phyloP scores from a whole-genome alignment of 2,888 invertebrate species.

The Tupiocoris notatus region DNA sequence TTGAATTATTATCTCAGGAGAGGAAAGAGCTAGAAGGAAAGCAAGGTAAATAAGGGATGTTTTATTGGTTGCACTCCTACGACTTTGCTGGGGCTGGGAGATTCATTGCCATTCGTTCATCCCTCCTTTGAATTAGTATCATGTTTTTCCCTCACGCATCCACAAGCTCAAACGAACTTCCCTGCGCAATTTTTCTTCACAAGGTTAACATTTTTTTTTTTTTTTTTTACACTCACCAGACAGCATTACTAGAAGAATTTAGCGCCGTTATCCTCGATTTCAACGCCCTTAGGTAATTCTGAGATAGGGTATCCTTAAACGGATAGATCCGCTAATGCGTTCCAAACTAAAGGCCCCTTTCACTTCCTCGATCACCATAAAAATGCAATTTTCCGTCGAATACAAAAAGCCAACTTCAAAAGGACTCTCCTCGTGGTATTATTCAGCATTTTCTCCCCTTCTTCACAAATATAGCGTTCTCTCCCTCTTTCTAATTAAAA shows the following conservation, averaged over 20 bases:
- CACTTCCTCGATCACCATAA: conserved; percentile 7
- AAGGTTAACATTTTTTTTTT: conserved; percentile 12
- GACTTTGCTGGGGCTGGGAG: not conserved
- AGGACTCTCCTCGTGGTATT: not conserved
- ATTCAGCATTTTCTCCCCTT: not conserved
- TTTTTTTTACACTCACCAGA: not conserved
- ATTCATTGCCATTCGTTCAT: conserved; percentile 34
- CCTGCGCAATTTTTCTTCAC: not conserved
- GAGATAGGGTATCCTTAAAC: not conserved
- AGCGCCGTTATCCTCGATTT: not conserved
- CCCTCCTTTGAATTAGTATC: conserved; percentile 16
- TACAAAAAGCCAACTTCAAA: not conserved
- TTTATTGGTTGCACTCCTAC: conserved; percentile 25
- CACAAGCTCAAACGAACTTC: too few relatives aligned
- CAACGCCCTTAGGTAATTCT: too few relatives aligned
- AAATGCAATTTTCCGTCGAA: conserved; percentile 11
- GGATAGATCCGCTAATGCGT: not conserved
- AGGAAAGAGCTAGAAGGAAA: not conserved
- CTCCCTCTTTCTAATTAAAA: conserved; percentile 13
- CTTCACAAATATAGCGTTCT: not conserved
- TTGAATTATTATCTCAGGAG: conserved; percentile 33
- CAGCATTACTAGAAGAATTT: not conserved
- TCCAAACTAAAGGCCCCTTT: not conserved
- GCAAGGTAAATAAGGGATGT: conserved; percentile 33
- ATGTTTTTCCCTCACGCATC: not conserved